A percentile compares a stretch with the other conserved stretches of the same genome.
phyloP scores from a whole-genome alignment of 2,113 vertebrate genomes.

The Hucho hucho region DNA sequence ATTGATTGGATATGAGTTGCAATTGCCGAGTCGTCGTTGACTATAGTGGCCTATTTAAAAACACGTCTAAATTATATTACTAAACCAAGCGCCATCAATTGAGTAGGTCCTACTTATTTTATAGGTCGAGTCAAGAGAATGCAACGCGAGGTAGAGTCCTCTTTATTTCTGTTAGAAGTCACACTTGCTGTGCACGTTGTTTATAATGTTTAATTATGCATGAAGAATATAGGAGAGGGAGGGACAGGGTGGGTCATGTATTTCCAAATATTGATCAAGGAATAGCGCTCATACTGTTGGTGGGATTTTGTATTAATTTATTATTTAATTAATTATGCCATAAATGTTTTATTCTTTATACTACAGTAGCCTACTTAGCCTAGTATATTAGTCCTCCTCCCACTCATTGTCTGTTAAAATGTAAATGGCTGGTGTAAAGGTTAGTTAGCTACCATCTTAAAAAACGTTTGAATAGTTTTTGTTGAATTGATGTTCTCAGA shows the following conservation, averaged over 20 bases:
- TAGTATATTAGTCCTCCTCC: not conserved
- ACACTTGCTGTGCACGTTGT: not conserved
- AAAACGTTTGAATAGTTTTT: conserved; percentile 31
- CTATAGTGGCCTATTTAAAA: not conserved
- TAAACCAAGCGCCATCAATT: not conserved
- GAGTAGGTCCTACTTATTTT: no score
- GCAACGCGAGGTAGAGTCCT: no score
- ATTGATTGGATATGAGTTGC: not conserved
- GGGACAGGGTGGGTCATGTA: not conserved
- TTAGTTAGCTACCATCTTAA: conserved; percentile 21
- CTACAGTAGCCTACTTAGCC: not conserved
- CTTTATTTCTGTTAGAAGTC: not conserved
- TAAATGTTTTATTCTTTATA: not conserved
- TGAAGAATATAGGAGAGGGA: not conserved
- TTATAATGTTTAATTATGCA: not conserved
- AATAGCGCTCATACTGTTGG: not conserved
- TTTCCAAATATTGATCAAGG: not conserved
- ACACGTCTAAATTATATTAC: not conserved
- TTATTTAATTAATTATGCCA: not conserved
- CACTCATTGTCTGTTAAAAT: conserved; percentile 35
- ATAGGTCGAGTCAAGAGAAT: no score
- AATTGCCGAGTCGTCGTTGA: not conserved
- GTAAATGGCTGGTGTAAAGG: conserved; percentile 45
- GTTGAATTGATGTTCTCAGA: conserved; percentile 31
- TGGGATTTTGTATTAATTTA: not conserved